Conservation (phyloP, 2,113 vertebrate genomes). For the Aegotheles bennettii region DNA sequence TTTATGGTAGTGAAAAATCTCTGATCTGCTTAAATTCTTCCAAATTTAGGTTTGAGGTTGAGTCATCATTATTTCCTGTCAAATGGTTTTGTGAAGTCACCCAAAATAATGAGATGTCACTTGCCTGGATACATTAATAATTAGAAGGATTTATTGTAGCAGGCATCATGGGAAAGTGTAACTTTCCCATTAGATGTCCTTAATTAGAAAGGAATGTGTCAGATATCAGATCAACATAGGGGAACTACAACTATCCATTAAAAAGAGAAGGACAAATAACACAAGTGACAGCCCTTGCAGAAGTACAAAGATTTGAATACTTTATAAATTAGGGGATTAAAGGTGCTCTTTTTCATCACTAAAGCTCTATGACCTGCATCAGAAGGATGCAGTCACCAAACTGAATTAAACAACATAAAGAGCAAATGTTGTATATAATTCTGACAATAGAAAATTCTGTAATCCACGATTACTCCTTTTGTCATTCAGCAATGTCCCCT, state of each 20-base stretch:
- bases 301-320: conserved; percentile 55
- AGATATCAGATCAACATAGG: conserved; percentile 28
- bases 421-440: neutral
- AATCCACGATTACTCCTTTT: neutral
- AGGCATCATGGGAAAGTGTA: conserved; percentile 47
- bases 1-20: neutral
- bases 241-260: conserved; percentile 3
- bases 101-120: conserved; percentile 60
- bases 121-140: conserved; percentile 50
- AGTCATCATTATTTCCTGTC: conserved; percentile 46
- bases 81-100: conserved; percentile 60
- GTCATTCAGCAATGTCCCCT: neutral
- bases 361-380: neutral
- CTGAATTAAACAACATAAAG: neutral
- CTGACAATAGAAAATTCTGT: neutral
- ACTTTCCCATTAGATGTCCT: conserved; percentile 54
- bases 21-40: neutral
- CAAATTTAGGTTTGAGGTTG: conserved; percentile 13
- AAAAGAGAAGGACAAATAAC: conserved; percentile 19
- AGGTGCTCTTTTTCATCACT: conserved; percentile 40
- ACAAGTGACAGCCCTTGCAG: conserved; percentile 22
- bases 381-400: neutral
- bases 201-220: conserved; percentile 57
- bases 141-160: conserved; percentile 48
- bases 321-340: conserved; percentile 58